Conservation (phyloP, 1,140 invertebrate species). For the Euura saliciscinereae region DNA sequence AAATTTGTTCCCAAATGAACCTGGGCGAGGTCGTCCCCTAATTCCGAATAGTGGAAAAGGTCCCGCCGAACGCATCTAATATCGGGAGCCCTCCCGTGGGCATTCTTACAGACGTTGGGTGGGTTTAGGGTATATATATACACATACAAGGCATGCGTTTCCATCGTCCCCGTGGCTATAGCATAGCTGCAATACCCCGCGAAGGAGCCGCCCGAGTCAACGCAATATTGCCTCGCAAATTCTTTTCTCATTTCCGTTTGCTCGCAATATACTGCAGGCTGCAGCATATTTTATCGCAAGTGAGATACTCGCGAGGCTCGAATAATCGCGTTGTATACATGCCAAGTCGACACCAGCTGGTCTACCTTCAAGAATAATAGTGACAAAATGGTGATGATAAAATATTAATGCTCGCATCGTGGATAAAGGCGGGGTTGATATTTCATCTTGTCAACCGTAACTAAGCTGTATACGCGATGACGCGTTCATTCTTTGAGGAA, state of each 20-base stretch:
- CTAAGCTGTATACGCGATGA: too few species aligned
- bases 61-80: slow-evolving; percentile 2
- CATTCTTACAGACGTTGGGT: neutral
- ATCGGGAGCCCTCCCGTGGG: neutral
- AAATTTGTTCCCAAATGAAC: neutral
- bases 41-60: neutral
- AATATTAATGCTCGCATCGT: too few species aligned
- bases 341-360: neutral
- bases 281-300: slow-evolving; percentile 5
- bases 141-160: slow-evolving; percentile 2
- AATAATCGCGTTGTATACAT: neutral
- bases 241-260: slow-evolving; percentile 13
- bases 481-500: too few species aligned
- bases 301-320: neutral
- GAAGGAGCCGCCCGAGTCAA: neutral
- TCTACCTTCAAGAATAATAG: too few species aligned
- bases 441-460: too few species aligned
- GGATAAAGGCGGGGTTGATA: too few species aligned
- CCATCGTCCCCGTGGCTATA: neutral
- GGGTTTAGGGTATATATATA: neutral
- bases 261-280: neutral
- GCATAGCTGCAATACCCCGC: slow-evolving; percentile 2
- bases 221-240: slow-evolving; percentile 10
- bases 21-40: neutral
- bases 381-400: too few species aligned